Percentiles rank a stretch among this genome's conserved stretches.
Conservation (phyloP, 2,113 vertebrate species). For the Saguinus midas region DNA sequence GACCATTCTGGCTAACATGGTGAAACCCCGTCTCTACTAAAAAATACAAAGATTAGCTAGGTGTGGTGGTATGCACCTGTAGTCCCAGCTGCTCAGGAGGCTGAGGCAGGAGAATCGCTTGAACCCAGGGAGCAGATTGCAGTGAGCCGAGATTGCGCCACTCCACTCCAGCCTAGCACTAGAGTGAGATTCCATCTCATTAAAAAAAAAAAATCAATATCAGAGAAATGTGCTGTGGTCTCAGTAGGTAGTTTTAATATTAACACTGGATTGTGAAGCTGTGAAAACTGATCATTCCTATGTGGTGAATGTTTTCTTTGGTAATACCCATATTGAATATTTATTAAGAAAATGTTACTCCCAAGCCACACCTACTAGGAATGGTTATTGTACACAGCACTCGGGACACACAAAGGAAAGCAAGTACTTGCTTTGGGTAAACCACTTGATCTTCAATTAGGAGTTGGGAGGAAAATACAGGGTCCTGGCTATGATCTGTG, state of each 20-base stretch:
- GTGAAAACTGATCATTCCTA: neutral
- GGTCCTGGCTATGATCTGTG: neutral
- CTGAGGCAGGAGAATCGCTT: no score
- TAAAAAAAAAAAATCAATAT: no score
- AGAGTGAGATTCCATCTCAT: no score
- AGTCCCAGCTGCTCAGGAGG: no score
- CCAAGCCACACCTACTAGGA: neutral
- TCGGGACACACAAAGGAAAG: neutral
- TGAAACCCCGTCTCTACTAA: no score
- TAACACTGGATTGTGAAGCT: neutral
- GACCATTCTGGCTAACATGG: no score
- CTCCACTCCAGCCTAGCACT: no score
- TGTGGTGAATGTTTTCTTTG: neutral
- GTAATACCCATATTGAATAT: neutral
- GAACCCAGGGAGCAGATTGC: no score
- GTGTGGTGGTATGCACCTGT: no score
- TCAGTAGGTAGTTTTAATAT: neutral
- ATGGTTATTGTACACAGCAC: neutral
- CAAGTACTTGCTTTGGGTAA: neutral
- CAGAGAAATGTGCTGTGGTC: neutral
- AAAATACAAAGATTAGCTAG: no score
- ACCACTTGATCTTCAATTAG: neutral
- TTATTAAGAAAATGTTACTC: slow-evolving; percentile 1
- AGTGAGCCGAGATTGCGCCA: no score
- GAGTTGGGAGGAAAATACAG: neutral